A percentile compares a stretch with the other conserved stretches of the same genome.
Evolutionary conservation across 2,888 invertebrate species (phyloP).

Genomic region (Phymatocera aterrima): DNA sequence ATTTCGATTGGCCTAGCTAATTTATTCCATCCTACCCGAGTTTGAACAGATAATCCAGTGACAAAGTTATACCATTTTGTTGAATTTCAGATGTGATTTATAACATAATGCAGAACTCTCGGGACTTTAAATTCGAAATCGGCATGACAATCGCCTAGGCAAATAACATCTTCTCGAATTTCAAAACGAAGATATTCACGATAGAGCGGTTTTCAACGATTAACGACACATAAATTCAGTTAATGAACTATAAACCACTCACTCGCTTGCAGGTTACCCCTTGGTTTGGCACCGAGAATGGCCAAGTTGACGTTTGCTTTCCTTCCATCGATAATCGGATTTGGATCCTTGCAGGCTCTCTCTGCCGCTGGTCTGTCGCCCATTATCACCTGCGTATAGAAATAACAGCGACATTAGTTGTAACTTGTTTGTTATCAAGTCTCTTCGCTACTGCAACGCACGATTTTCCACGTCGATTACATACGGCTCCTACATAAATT

Average conservation of each 20-base stretch:
- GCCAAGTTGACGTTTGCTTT: conserved; percentile 99
- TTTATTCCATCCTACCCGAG: too few relatives aligned
- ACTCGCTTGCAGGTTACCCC: conserved; percentile 91
- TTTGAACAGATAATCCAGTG: too few relatives aligned
- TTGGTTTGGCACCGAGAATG: conserved; percentile 96
- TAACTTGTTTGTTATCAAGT: not conserved
- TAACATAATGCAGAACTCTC: too few relatives aligned
- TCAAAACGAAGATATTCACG: not conserved
- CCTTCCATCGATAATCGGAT: conserved; percentile 98
- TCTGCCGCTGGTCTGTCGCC: conserved; percentile 96
- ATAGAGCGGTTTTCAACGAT: not conserved
- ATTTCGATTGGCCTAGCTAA: too few relatives aligned
- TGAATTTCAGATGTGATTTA: too few relatives aligned
- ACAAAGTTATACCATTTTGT: too few relatives aligned
- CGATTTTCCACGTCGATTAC: not conserved
- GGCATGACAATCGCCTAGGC: too few relatives aligned
- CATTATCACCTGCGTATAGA: conserved; percentile 96
- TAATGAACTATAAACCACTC: conserved; percentile 68
- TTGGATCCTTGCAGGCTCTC: conserved; percentile 97
- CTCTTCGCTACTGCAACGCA: not conserved
- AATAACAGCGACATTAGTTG: conserved; percentile 11
- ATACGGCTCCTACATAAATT: not conserved
- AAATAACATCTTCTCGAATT: too few relatives aligned
- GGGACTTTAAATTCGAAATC: too few relatives aligned
- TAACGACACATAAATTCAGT: not conserved